A percentile compares a stretch with the other conserved stretches of the same genome.
phyloP scores from a whole-genome alignment of 2,113 vertebrate species.

The Bubo bubo region DNA sequence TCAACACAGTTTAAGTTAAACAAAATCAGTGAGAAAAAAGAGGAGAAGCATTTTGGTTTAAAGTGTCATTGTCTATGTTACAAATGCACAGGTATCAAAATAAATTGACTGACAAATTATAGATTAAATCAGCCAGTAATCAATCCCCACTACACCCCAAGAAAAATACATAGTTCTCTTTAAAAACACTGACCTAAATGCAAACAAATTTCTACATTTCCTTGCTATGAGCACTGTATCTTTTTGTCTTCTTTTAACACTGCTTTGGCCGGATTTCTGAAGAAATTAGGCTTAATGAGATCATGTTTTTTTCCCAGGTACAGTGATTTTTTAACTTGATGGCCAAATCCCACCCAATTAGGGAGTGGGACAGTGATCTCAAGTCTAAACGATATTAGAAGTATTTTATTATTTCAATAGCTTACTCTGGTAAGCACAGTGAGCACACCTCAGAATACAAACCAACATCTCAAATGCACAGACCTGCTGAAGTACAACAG shows the following conservation, averaged over 20 bases:
- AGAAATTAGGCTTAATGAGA: background rate
- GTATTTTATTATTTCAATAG: background rate
- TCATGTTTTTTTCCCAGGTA: background rate
- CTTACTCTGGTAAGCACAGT: background rate
- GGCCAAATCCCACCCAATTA: background rate
- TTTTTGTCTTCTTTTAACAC: background rate
- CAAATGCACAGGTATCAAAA: slow-evolving; percentile 44
- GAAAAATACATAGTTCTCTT: background rate
- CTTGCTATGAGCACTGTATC: background rate
- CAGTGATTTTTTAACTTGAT: background rate
- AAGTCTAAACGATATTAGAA: background rate
- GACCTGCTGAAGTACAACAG: background rate
- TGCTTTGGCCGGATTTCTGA: background rate
- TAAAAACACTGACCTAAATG: background rate
- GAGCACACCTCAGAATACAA: background rate
- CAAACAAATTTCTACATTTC: background rate
- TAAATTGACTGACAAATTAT: background rate
- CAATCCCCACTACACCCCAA: background rate
- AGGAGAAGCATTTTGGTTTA: slow-evolving; percentile 9
- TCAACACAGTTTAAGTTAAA: slow-evolving; percentile 31
- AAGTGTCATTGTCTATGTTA: background rate
- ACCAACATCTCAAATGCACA: background rate
- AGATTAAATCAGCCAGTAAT: background rate
- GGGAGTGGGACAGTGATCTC: background rate
- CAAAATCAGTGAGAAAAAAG: slow-evolving; percentile 37